phyloP scores from a whole-genome alignment of 2,797 vertebrate genomes.

The Notoglanidium macrostoma region DNA sequence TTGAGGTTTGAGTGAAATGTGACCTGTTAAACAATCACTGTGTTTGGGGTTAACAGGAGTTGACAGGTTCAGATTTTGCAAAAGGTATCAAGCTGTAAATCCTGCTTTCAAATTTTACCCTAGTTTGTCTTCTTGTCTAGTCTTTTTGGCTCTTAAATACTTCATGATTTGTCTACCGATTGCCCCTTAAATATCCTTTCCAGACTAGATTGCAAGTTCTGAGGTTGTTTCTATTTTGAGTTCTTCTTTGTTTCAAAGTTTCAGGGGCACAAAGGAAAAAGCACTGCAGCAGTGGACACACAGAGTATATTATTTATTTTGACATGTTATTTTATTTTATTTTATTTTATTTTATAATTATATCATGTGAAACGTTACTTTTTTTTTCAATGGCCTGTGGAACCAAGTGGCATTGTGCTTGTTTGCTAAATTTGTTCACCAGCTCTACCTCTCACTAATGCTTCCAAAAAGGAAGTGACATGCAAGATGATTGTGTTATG shows the following conservation, averaged over 20 bases:
- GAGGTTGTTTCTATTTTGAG: neutral
- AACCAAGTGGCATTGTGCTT: neutral
- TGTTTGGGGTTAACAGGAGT: neutral
- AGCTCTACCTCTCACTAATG: neutral
- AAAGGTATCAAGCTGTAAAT: neutral
- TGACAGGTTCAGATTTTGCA: neutral
- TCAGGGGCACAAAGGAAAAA: neutral
- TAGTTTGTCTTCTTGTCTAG: constrained; percentile 4
- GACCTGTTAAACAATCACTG: neutral
- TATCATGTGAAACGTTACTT: neutral
- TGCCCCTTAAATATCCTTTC: neutral
- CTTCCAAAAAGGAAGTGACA: neutral
- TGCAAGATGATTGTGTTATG: neutral
- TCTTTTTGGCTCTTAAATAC: neutral
- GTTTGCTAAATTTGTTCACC: neutral
- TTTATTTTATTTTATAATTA: neutral
- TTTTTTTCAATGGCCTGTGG: neutral
- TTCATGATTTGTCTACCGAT: neutral
- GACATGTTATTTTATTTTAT: neutral
- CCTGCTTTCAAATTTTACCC: neutral
- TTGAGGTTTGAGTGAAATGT: neutral
- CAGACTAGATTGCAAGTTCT: neutral
- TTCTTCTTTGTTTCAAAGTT: neutral
- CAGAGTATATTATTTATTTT: neutral
- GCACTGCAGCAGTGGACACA: no score